These are phyloP conservation scores for Cynocephalus volans DNA, from an alignment of 2,113 vertebrate species.

Conservation along the genomic window DNA sequence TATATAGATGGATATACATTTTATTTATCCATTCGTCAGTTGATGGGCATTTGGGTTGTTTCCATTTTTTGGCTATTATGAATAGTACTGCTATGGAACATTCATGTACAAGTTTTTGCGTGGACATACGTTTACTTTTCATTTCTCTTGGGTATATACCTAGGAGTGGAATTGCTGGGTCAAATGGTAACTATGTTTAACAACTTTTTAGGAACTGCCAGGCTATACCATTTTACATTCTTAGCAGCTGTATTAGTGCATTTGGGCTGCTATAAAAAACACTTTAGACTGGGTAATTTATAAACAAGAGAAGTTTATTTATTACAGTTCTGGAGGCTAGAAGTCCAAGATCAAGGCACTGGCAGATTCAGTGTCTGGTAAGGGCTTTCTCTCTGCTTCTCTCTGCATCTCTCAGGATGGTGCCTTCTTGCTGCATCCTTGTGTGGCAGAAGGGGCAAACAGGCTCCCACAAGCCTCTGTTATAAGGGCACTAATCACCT, in stretches of 20 bases:
- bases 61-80: slow-evolving; percentile 23
- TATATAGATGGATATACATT: neutral
- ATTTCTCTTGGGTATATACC: neutral
- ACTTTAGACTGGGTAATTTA: neutral
- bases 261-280: neutral
- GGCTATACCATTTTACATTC: neutral
- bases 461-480: neutral
- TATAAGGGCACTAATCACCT: neutral
- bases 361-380: neutral
- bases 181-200: slow-evolving; percentile 1
- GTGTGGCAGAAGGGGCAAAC: neutral
- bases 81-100: slow-evolving; percentile 4
- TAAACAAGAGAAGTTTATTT: neutral
- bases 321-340: neutral
- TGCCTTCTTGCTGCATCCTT: neutral
- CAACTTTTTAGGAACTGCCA: neutral
- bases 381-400: neutral
- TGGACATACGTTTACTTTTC: neutral
- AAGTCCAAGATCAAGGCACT: neutral
- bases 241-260: neutral
- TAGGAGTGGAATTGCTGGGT: neutral
- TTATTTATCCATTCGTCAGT: neutral
- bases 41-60: slow-evolving; percentile 9
- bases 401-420: too few species aligned
- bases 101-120: neutral